Conservation (phyloP, 2,797 vertebrate species). For the Spinus olivaceus region DNA sequence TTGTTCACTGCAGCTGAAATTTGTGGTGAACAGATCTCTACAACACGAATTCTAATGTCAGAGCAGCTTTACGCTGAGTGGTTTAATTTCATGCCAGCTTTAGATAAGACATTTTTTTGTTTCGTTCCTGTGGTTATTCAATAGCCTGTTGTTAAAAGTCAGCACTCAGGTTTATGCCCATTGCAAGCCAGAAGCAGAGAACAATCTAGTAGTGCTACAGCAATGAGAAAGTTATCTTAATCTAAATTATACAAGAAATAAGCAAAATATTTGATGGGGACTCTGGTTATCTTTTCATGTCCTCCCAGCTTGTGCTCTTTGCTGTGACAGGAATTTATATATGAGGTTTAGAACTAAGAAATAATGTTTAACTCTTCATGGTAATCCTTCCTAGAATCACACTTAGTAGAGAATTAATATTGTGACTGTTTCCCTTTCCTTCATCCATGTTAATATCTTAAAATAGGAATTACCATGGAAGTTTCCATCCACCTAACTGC, state of each 20-base stretch:
- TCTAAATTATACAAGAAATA: neutral
- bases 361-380: neutral
- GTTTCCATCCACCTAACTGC: neutral
- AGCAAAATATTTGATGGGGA: neutral
- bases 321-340: neutral
- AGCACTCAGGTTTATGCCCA: neutral
- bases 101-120: neutral
- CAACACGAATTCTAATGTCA: neutral
- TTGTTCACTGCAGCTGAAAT: constrained; percentile 22
- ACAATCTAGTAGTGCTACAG: neutral
- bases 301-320: neutral
- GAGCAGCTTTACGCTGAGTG: constrained; percentile 10
- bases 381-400: neutral
- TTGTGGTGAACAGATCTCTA: constrained; percentile 1
- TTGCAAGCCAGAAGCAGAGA: neutral
- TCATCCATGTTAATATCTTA: neutral
- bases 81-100: constrained; percentile 57
- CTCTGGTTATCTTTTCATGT: neutral
- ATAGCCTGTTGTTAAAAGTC: neutral
- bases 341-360: neutral
- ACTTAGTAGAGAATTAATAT: neutral
- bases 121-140: neutral
- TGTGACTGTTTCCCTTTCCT: neutral
- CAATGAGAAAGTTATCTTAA: neutral
- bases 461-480: neutral